Evolutionary conservation across 2,888 invertebrate genomes (phyloP), one percentile per base, ranked within the genome.

Genomic region (Tetragnatha montana): DNA sequence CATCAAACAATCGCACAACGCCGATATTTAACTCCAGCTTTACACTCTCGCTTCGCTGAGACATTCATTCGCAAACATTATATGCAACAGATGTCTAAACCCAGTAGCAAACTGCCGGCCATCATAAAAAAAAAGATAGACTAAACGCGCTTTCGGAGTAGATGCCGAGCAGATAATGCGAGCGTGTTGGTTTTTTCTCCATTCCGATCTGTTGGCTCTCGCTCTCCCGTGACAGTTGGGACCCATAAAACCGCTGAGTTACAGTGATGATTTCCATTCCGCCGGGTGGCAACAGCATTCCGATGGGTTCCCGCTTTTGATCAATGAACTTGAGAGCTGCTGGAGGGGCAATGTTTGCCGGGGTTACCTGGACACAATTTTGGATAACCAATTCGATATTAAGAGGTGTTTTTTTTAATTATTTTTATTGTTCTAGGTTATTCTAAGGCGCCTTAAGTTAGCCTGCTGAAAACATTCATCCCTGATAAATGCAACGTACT

Each of bases 211-310:
- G 60, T 60, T 60, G 14, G 12, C 60, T 8, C 60, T 60, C 60
- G 60, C 60, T 60, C 17, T 60, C 60, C 12, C 17, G 14, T 60
- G 60, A 17, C 60, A 60, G 60, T 60, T 8, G 60, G 17, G 60
- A 10, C 14, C 60, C 60, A 17, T 60, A 60, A 60, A 60, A 60
- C 60, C 12, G 60, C 17, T 60, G 60, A 60, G 60, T 60, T 60
- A 60, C 60, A 60, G 60, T 60, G 60, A 60, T 60, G 60, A 60
- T 60, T 60, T 60, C 60, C 60, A 60, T 60, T 60, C 60, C 60
- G 12, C 60, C 4, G 10, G 14, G 12, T 17, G 60, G 60, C 60
- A 60, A 17, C 60, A 10, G 60, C 60, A 60, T 60, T 60, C 10
- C 60, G 60, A 8, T 17, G 60, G 60, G 4, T 12, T 60, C 17